Conservation (phyloP, 2,113 vertebrate species). For the Scartelaos histophorus region DNA sequence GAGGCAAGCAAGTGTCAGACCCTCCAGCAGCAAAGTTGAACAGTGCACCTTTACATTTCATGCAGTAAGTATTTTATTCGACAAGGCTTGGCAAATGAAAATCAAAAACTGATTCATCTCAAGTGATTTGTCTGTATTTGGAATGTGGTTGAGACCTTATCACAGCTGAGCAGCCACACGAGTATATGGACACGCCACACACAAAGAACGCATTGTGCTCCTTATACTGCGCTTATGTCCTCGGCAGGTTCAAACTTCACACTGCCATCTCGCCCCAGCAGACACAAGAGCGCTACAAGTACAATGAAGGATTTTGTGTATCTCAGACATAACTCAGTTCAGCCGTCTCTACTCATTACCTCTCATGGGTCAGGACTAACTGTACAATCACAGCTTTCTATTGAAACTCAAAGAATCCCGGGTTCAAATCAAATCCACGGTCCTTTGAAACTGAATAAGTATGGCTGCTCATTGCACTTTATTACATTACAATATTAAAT, state of each 20-base stretch:
- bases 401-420: neutral
- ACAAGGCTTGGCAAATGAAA: neutral
- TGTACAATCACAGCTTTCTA: constrained; percentile 6
- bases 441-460: neutral
- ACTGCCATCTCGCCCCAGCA: constrained; percentile 36
- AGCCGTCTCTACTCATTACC: neutral
- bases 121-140: constrained; percentile 58
- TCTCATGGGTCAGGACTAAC: constrained; percentile 18
- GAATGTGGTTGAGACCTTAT: constrained; percentile 50
- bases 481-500: neutral
- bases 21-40: too few species aligned
- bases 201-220: constrained; percentile 69
- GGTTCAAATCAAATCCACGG: neutral
- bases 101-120: constrained; percentile 9
- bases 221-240: constrained; percentile 29
- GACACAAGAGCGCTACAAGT: constrained; percentile 9
- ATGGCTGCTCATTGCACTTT: neutral
- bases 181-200: constrained; percentile 5
- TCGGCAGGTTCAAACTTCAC: constrained; percentile 50
- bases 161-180: constrained; percentile 3
- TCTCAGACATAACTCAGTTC: constrained; percentile 34
- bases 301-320: constrained; percentile 43
- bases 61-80: too few species aligned
- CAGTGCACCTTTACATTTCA: too few species aligned
- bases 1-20: too few species aligned